Percentiles rank a stretch among this genome's conserved stretches.
These are phyloP conservation scores for Pogonophryne albipinna DNA, from an alignment of 2,797 vertebrate species.

Conservation along the genomic window DNA sequence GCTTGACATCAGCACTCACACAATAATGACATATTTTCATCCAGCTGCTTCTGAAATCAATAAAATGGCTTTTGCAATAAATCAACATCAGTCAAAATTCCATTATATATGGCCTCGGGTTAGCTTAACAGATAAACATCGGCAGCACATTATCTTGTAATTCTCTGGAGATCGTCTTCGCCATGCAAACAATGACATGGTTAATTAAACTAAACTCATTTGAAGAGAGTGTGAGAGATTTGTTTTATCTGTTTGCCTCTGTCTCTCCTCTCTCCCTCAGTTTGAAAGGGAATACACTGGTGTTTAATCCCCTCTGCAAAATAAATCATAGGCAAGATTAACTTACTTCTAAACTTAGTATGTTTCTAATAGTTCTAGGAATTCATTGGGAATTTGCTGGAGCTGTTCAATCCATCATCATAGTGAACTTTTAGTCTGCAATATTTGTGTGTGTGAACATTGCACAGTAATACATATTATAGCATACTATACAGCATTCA, in stretches of 20 bases:
- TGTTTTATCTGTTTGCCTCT: slow-evolving; percentile 28
- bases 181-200: slow-evolving; percentile 61
- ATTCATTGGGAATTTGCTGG: neutral
- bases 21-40: slow-evolving; percentile 34
- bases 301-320: slow-evolving; percentile 50
- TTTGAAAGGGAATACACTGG: slow-evolving; percentile 45
- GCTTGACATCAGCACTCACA: slow-evolving; percentile 15
- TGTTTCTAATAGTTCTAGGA: neutral
- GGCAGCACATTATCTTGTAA: slow-evolving; percentile 41
- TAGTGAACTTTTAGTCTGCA: neutral
- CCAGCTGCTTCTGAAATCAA: slow-evolving; percentile 46
- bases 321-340: slow-evolving; percentile 49
- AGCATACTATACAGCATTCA: neutral
- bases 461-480: neutral
- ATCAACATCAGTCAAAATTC: slow-evolving; percentile 56
- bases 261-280: neutral
- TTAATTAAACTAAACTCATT: slow-evolving; percentile 66
- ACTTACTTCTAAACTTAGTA: slow-evolving; percentile 20
- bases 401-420: neutral
- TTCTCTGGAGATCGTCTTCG: slow-evolving; percentile 53
- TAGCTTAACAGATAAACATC: slow-evolving; percentile 57
- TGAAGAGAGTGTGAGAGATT: slow-evolving; percentile 12
- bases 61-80: slow-evolving; percentile 46
- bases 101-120: slow-evolving; percentile 50
- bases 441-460: neutral